Evolutionary conservation across 2,113 vertebrate species (phyloP).

Genomic region (Aramus guarauna): DNA sequence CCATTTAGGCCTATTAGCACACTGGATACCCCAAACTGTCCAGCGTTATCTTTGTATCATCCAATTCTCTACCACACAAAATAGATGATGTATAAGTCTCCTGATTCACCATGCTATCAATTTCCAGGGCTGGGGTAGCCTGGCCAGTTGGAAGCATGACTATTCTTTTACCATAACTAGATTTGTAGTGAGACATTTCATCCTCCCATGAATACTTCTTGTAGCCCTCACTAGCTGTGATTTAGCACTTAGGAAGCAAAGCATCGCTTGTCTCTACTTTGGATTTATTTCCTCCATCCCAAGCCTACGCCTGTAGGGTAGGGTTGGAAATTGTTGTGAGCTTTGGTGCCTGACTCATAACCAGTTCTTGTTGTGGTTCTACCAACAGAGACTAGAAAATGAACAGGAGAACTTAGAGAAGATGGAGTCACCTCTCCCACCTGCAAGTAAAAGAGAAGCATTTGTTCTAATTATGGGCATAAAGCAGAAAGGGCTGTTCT

Average conservation of each 20-base stretch:
- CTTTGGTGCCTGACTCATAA: neutral
- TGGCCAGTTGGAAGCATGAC: neutral
- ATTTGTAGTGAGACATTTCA: neutral
- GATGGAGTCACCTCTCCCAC: constrained; percentile 51
- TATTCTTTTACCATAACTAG: neutral
- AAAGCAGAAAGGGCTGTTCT: neutral
- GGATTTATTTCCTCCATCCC: neutral
- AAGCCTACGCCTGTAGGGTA: neutral
- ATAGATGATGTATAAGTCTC: neutral
- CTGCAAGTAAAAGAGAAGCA: constrained; percentile 65
- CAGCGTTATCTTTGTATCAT: neutral
- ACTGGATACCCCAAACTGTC: neutral
- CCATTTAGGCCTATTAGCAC: neutral
- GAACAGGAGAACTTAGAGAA: constrained; percentile 69
- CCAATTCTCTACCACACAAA: neutral
- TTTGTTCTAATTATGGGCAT: neutral
- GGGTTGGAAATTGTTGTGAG: neutral
- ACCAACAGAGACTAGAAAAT: constrained; percentile 79
- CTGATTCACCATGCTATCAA: neutral
- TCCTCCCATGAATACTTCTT: neutral
- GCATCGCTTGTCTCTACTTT: neutral
- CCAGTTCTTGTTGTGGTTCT: neutral
- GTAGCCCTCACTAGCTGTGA: neutral
- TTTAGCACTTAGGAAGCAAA: neutral
- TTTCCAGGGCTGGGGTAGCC: neutral